Conservation (phyloP, 2,113 vertebrate species). For the Nematolebias whitei region DNA sequence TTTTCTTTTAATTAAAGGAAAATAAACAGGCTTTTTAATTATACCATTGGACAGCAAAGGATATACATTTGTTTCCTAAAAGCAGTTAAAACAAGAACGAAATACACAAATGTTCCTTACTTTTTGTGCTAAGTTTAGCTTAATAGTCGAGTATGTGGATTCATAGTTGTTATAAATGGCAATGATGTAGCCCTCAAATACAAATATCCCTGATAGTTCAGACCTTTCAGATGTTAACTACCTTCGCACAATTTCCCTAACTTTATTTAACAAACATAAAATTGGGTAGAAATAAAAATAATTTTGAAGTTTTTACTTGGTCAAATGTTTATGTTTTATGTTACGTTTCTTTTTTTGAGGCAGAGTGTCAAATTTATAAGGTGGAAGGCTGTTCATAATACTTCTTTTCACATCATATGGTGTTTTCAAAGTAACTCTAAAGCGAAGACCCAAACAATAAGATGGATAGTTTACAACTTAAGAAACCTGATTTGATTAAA, state of each 20-base stretch:
- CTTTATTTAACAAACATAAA: too few relatives aligned
- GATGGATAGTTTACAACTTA: not conserved
- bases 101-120: too few relatives aligned
- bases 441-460: not conserved
- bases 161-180: not conserved
- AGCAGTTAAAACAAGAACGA: too few relatives aligned
- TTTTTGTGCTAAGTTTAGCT: too few relatives aligned
- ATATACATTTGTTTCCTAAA: too few relatives aligned
- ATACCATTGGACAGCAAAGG: too few relatives aligned
- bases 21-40: too few relatives aligned
- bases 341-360: not conserved
- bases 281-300: too few relatives aligned
- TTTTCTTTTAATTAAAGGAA: too few relatives aligned
- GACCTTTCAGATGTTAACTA: constrained; percentile 8
- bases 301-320: not conserved
- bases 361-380: too few relatives aligned
- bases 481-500: not conserved
- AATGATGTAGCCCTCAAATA: constrained; percentile 11
- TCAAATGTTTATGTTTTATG: not conserved
- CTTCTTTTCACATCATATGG: not conserved
- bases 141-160: too few relatives aligned
- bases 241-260: not conserved
- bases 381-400: too few relatives aligned
- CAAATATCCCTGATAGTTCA: constrained; percentile 16
- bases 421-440: not conserved